Base-by-base conservation (phyloP, 2,113 vertebrate species). In the Ailuropoda melanoleuca region DNA sequence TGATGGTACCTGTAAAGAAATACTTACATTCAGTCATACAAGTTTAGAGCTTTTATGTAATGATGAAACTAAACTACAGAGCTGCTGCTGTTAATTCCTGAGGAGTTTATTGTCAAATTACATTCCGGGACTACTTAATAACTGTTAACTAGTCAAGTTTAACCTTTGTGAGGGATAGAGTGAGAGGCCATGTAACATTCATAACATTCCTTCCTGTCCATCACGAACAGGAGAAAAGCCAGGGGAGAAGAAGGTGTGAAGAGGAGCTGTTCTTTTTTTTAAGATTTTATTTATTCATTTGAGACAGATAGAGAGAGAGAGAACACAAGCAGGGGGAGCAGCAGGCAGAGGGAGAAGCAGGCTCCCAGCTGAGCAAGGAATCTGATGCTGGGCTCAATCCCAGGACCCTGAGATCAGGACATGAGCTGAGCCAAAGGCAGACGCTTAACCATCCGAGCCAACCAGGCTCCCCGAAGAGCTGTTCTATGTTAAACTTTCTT, bases 141-240 rank as follows among this genome's bases (percentile, higher is more conserved):
- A 48, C 37, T 58, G 84, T 34, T 29, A 64, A 15, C 64, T 90
- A 62, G 70, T 37, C 4, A 43, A 58, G 13, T 75, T 4, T n/a
- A 46, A 15, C 29, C 19, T 75, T 68, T 31, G 31, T 12, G 46
- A 4, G n/a, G 29, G 12, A 56, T 2, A n/a, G 29, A 31, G 2
- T 37, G 18, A 62, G 66, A 29, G 62, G 17, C 24, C 31, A 37
- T 0, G 8, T 3, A n/a, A 37, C 39, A 34, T n/a, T 19, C 3
- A 7, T 12, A 21, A 11, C 37, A 29, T 1, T 26, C 18, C 5
- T 93, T 48, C 48, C 77, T 66, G 6, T 53, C 24, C 60, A 6
- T 13, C 3, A 0, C 0, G 4, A 4, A 6, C 3, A n/a, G 21
- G 8, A 75, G 23, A 17, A 21, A 31, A 68, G 3, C 3, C 7